Evolutionary conservation across 2,888 invertebrate species (phyloP).

Genomic region (Luperina nickerlii): DNA sequence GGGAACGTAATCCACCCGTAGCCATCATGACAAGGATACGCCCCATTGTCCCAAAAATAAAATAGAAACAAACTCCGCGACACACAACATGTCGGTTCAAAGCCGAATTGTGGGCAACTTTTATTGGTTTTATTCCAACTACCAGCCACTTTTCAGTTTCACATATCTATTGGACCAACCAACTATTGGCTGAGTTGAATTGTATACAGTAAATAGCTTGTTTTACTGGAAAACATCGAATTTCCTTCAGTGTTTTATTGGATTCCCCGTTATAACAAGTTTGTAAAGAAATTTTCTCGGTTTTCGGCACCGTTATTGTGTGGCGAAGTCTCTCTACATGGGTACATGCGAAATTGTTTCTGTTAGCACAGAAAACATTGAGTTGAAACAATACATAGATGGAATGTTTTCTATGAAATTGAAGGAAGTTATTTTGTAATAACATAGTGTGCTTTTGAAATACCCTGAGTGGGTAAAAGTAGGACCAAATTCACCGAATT

Average conservation of each 20-base stretch:
- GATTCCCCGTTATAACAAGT: constrained; percentile 83
- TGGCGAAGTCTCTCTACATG: constrained; percentile 66
- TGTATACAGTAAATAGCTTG: constrained; percentile 85
- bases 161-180: constrained; percentile 81
- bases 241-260: constrained; percentile 82
- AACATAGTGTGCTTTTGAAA: constrained; percentile 27
- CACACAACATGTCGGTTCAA: constrained; percentile 75
- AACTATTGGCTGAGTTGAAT: constrained; percentile 81
- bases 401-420: constrained; percentile 42
- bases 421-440: constrained; percentile 30
- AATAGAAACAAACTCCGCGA: constrained; percentile 59
- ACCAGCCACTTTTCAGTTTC: constrained; percentile 81
- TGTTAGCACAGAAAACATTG: constrained; percentile 51
- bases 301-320: constrained; percentile 65
- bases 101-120: constrained; percentile 81
- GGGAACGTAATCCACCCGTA: constrained; percentile 24
- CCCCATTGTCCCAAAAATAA: constrained; percentile 54
- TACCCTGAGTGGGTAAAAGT: background rate
- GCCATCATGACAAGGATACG: constrained; percentile 48
- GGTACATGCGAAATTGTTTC: constrained; percentile 57
- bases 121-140: constrained; percentile 84
- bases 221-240: constrained; percentile 81
- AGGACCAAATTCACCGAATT: constrained; percentile 1
- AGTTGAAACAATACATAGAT: constrained; percentile 27
- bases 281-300: constrained; percentile 77